Evolutionary conservation across 2,113 vertebrate species (phyloP).

Genomic region (Oryzias melastigma): DNA sequence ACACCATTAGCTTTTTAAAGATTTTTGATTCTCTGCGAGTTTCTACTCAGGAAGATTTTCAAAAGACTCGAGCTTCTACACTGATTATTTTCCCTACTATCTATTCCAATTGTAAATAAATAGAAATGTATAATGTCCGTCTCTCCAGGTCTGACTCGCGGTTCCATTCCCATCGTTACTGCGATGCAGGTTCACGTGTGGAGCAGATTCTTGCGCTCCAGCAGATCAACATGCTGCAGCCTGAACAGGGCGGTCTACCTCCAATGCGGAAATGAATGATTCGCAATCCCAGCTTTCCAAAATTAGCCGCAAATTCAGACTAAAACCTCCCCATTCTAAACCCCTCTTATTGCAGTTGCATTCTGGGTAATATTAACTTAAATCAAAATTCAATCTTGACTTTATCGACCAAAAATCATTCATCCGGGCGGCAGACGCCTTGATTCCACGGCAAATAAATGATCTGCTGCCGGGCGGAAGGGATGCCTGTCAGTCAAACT

Average conservation of each 20-base stretch:
- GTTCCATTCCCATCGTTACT: too few species aligned
- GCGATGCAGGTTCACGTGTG: too few species aligned
- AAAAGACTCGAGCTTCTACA: too few species aligned
- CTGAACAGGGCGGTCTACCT: constrained; percentile 30
- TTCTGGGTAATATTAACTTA: neutral
- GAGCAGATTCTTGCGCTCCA: neutral
- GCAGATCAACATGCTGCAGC: constrained; percentile 29
- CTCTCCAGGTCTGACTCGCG: too few species aligned
- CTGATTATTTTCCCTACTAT: too few species aligned
- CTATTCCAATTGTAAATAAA: too few species aligned
- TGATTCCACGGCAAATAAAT: constrained; percentile 1
- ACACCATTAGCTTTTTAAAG: too few species aligned
- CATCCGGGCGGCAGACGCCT: constrained; percentile 4
- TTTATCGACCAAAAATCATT: neutral
- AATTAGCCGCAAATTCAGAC: neutral
- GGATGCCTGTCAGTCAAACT: neutral
- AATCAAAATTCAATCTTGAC: neutral
- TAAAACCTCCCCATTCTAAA: neutral
- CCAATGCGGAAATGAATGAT: constrained; percentile 61
- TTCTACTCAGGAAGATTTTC: too few species aligned
- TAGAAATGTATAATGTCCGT: too few species aligned
- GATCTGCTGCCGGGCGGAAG: neutral
- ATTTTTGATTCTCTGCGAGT: too few species aligned
- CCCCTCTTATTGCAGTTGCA: rapidly evolving
- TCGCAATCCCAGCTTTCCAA: constrained; percentile 40